Conservation (phyloP, 2,113 vertebrate genomes). For the Macrotus californicus region DNA sequence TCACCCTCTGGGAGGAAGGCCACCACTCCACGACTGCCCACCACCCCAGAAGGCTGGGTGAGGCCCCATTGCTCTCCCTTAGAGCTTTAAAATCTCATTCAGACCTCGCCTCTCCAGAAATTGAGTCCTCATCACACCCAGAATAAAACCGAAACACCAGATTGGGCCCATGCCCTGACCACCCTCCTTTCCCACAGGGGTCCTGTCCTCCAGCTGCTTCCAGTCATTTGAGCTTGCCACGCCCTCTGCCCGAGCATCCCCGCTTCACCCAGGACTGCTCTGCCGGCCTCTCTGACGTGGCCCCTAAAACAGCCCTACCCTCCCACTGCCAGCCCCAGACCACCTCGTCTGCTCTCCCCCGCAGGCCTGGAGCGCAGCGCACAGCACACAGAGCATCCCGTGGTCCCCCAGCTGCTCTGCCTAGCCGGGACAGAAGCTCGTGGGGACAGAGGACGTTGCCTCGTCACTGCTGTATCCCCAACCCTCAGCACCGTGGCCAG, state of each 20-base stretch:
- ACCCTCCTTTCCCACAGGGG: fast-evolving
- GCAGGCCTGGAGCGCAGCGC: fast-evolving
- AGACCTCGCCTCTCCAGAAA: neutral
- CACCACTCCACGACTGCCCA: fast-evolving
- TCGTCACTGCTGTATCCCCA: neutral
- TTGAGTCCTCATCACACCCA: neutral
- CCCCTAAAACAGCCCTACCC: too few species aligned
- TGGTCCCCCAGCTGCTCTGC: fast-evolving
- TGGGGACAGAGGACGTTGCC: neutral
- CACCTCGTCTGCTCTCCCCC: neutral
- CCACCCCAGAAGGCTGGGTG: fast-evolving
- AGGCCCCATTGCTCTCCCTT: neutral
- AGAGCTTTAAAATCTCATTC: neutral
- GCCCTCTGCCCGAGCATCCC: neutral
- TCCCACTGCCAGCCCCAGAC: too few species aligned
- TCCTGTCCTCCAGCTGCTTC: neutral
- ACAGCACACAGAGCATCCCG: fast-evolving
- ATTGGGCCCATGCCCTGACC: too few species aligned
- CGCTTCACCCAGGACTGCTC: neutral
- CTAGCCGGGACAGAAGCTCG: neutral
- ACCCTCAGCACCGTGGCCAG: neutral
- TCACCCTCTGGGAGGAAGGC: neutral
- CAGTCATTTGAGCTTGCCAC: neutral
- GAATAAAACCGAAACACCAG: neutral
- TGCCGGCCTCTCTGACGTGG: neutral